Base-by-base conservation (phyloP, 2,888 invertebrate species). In the Eupithecia centaureata region DNA sequence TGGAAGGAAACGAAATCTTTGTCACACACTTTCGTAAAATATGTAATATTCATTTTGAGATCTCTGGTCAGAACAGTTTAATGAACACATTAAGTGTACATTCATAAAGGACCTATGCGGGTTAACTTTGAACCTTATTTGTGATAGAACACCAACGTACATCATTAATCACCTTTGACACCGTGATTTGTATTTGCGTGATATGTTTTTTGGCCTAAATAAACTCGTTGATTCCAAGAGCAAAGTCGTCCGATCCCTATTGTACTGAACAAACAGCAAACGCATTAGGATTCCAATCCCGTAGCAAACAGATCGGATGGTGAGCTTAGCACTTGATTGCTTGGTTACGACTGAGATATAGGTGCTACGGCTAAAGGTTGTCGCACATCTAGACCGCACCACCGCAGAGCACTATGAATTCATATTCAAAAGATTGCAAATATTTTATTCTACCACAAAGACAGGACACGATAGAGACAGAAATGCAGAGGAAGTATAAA, bases 211-310 rank as follows among this genome's bases (percentile, higher is more conserved):
- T 42, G 22, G 12, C 47, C 47, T 47, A 47, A 47, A 47, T 47
- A 22, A 42, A 47, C 47, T 22, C 47, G 22, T 47, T 10, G 3
- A 22, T 47, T 15, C 15, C 13, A 10, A n/a, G n/a, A 32, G 12
- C 13, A 56, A 28, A n/a, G 32, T 32, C 56, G 12, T 22, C 30
- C 13, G 22, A 13, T 33, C 32, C 18, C 30, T 18, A 22, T 56
- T 32, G 12, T 18, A 56, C 18, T 13, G 32, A 57, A 33, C 22
- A 57, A 57, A 57, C 57, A 57, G 18, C 30, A 18, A 30, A 22
- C 57, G 12, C 57, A 57, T 57, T 57, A 57, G 57, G 57, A 57
- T 57, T 33, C 57, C 57, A 57, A 57, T 57, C 57, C 12, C 57
- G 57, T 7, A 10, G 57, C 57, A 57, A 57, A 57, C 33, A 57